phyloP scores from a whole-genome alignment of 2,888 invertebrate species.

The Eilema sororculum region DNA sequence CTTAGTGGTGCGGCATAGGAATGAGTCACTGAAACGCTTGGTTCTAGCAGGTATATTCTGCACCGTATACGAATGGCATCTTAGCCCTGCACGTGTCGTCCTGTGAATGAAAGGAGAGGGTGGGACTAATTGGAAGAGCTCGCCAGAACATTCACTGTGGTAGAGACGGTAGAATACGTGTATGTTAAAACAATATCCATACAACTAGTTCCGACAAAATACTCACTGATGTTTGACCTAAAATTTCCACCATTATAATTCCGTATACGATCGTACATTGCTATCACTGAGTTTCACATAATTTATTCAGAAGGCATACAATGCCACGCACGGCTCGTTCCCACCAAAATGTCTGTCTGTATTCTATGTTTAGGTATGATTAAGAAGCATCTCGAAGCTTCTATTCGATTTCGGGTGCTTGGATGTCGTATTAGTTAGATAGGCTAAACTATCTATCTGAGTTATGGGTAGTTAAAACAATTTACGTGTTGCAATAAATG shows the following conservation, averaged over 20 bases:
- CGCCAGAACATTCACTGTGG: too few species aligned
- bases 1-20: too few species aligned
- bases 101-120: too few species aligned
- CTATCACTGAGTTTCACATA: constrained; percentile 1
- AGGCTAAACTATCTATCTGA: neutral
- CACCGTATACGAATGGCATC: too few species aligned
- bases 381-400: constrained; percentile 13
- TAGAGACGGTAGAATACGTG: too few species aligned
- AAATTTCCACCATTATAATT: constrained; percentile 1
- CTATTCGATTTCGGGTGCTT: constrained; percentile 1
- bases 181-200: neutral
- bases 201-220: neutral
- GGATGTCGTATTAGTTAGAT: neutral
- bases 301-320: constrained; percentile 16
- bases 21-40: too few species aligned
- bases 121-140: too few species aligned
- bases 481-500: neutral
- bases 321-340: constrained; percentile 12
- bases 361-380: constrained; percentile 11
- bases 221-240: neutral
- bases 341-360: constrained; percentile 3
- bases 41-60: too few species aligned
- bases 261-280: neutral
- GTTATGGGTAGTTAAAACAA: neutral
- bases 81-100: too few species aligned